Base-by-base conservation (phyloP, 2,797 vertebrate species). In the Cossypha dichroa region DNA sequence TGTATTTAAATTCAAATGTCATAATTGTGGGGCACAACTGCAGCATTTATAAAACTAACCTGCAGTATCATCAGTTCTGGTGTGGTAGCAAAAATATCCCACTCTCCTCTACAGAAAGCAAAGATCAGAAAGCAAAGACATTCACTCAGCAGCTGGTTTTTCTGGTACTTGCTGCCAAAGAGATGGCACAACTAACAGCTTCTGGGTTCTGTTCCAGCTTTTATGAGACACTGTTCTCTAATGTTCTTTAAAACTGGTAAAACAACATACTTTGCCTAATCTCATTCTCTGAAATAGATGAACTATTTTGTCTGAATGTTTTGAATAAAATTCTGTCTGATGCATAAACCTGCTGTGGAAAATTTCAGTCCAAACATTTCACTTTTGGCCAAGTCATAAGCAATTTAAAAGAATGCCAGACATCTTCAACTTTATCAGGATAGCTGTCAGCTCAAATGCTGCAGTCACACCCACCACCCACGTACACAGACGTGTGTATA, bases 191-290 rank as follows among this genome's bases (percentile, higher is more conserved):
- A 26, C 66, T 75, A 86, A 81, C 74, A 85, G 74, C 43, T 94
- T 91, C 86, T 88, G 84, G 67, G 72, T 87, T 94, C 78, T 77
- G 26, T 49, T 95, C 75, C 87, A 94, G 91, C 19, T 91, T 93
- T 80, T 74, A 72, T 33, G 72, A 82, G 56, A 89, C 48, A 59
- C 81, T 59, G 38, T 46, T 91, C 75, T 77, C 29, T 88, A 41
- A 80, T 36, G 78, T 85, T 91, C 88, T 84, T 85, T 82, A 89
- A 85, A 85, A 89, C 46, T 55, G 38, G 56, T 69, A 80, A 85
- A 95, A 94, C 87, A 97, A 69, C 92, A 93, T 70, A 89, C 81
- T 94, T 82, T 85, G 75, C 70, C 81, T 82, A 63, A 92, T 74
- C 78, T 85, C 34, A 49, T 82, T 92, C 81, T 91, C 87, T 70